These are phyloP conservation scores for Enteromius trimaculatus DNA, from an alignment of 2,797 vertebrate species.

Conservation along the genomic window DNA sequence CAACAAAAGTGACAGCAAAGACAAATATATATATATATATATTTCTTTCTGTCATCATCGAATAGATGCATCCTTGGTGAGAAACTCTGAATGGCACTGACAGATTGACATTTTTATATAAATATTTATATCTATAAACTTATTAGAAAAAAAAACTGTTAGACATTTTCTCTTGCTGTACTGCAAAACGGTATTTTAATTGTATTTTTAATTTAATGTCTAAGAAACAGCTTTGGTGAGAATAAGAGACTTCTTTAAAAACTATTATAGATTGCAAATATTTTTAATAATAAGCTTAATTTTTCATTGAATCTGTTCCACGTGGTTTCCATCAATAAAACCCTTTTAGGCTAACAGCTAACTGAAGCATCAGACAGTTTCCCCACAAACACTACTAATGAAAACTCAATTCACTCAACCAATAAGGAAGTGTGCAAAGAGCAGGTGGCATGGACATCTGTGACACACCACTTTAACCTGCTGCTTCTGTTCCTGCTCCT, in stretches of 20 bases:
- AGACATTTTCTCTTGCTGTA: not conserved
- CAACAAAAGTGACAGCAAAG: not conserved
- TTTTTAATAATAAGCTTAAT: not conserved
- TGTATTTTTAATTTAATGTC: not conserved
- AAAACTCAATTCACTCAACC: not conserved
- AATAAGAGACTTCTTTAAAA: not conserved
- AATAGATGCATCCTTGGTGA: not conserved
- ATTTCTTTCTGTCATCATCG: not conserved
- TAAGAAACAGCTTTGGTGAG: not conserved
- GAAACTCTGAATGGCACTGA: not conserved
- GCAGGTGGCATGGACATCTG: slow-evolving; percentile 21
- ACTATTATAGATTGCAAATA: not conserved
- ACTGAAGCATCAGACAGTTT: not conserved
- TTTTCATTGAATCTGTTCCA: not conserved
- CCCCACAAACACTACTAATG: not conserved
- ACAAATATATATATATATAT: not conserved
- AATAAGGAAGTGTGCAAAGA: not conserved
- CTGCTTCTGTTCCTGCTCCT: not conserved
- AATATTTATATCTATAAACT: not conserved
- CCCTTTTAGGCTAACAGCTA: not conserved
- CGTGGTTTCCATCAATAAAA: not conserved
- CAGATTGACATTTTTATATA: not conserved
- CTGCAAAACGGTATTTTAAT: not conserved
- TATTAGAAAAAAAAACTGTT: not conserved
- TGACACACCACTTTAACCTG: not conserved